Evolutionary conservation across 1,140 invertebrate genomes (phyloP).

Genomic region (Drosophila tropicalis): DNA sequence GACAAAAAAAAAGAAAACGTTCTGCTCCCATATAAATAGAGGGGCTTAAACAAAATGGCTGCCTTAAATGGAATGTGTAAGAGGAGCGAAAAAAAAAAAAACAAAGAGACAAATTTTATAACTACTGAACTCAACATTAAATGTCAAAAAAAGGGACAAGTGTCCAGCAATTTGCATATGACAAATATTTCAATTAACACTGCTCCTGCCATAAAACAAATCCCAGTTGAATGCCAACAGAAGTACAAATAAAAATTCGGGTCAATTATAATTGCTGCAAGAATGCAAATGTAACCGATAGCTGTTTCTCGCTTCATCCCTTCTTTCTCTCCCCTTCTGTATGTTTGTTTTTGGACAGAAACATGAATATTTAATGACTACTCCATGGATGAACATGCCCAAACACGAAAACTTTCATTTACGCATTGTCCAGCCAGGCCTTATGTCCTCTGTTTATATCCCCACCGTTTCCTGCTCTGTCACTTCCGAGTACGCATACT

Average conservation of each 20-base stretch:
- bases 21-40: conserved; percentile 24
- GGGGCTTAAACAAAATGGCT: conserved; percentile 31
- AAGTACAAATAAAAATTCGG: conserved; percentile 25
- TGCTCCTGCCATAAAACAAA: conserved; percentile 49
- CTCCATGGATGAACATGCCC: conserved; percentile 39
- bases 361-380: conserved; percentile 56
- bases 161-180: conserved; percentile 66
- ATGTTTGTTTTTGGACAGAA: conserved; percentile 27
- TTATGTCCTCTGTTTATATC: not conserved
- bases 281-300: conserved; percentile 34
- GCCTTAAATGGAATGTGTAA: conserved; percentile 34
- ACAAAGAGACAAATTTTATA: not conserved
- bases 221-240: conserved; percentile 28
- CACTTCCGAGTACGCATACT: not conserved
- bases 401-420: conserved; percentile 47
- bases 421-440: conserved; percentile 3
- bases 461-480: not conserved
- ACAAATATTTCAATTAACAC: conserved; percentile 74
- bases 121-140: not conserved
- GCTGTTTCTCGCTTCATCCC: not conserved
- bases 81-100: conserved; percentile 9
- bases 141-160: not conserved
- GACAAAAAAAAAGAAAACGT: conserved; percentile 22
- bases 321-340: not conserved
- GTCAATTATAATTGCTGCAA: conserved; percentile 16